phyloP scores from a whole-genome alignment of 2,113 vertebrate species.

The Ictidomys tridecemlineatus region DNA sequence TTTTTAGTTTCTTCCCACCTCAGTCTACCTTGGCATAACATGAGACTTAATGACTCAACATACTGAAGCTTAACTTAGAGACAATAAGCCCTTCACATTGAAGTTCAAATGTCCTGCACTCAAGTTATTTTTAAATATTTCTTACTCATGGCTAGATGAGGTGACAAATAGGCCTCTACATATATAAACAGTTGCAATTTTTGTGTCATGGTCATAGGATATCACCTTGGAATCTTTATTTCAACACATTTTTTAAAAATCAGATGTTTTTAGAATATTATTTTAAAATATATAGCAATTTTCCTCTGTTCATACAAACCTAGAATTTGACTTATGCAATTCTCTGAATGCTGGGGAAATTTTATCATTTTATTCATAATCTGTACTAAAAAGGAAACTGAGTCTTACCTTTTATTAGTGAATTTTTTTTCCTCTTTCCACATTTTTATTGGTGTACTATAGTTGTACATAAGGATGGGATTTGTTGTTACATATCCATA shows the following conservation, averaged over 20 bases:
- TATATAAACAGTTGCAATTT: background rate
- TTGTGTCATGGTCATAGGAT: background rate
- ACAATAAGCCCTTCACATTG: background rate
- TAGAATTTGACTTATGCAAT: background rate
- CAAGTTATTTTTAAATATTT: background rate
- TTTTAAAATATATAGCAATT: background rate
- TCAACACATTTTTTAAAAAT: background rate
- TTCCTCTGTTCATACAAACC: background rate
- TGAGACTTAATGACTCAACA: background rate
- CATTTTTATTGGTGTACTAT: too few species aligned
- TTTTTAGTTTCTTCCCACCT: background rate
- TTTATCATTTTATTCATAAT: background rate
- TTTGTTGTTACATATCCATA: too few species aligned
- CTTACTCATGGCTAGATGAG: background rate
- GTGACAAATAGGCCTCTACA: accelerated
- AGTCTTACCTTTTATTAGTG: too few species aligned
- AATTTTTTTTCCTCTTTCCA: too few species aligned
- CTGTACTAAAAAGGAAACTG: too few species aligned
- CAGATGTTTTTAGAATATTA: background rate
- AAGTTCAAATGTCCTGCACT: background rate
- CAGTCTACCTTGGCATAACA: background rate
- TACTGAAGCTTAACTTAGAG: background rate
- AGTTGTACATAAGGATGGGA: too few species aligned
- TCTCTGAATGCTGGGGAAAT: background rate
- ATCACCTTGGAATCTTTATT: background rate